Evolutionary conservation across 2,888 invertebrate species (phyloP), one percentile per base, ranked within the genome.

Genomic region (Monochamus alternatus): DNA sequence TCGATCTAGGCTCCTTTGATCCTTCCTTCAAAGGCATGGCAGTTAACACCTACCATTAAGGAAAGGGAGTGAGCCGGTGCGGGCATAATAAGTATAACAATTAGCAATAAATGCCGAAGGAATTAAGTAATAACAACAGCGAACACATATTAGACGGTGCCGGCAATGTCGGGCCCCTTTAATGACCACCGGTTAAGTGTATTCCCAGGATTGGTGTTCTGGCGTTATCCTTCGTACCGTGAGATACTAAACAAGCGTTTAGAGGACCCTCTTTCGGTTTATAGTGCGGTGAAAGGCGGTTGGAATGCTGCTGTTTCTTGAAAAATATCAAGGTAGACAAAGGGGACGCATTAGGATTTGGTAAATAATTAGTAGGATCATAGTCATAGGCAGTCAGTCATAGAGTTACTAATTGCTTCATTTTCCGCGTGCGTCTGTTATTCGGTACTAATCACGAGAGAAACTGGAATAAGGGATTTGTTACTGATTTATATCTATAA

Each of bases 81-180:
- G 43, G 30, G 63, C 63, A 63, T 62, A 62, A 62, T 62, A 63
- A 71, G 71, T 71, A 63, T 62, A 71, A 83, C 84, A 83, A 83
- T 84, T 84, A 83, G 83, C 82, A 78, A 81, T 83, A 83, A 84
- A 83, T 81, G 81, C 77, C 74, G 78, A 77, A 83, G 72, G 81
- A 83, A 83, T 84, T 81, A 82, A 80, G 82, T 82, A 82, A 82
- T 84, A 83, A 84, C 80, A 80, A 69, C 71, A 74, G 76, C 62
- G 80, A 75, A 77, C 78, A 75, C 74, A 74, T 78, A 77, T 75
- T 68, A 73, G 32, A 31, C 43, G 59, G 65, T 38, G 62, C 65
- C 66, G 22, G 75, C 73, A 64, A 73, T 59, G 72, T 32, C 51
- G 58, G 64, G 43, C 59, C 73, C 74, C 69, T 79, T 82, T 81